These are phyloP conservation scores for Drosophila sordidula DNA, from an alignment of 2,888 invertebrate species.

Conservation along the genomic window DNA sequence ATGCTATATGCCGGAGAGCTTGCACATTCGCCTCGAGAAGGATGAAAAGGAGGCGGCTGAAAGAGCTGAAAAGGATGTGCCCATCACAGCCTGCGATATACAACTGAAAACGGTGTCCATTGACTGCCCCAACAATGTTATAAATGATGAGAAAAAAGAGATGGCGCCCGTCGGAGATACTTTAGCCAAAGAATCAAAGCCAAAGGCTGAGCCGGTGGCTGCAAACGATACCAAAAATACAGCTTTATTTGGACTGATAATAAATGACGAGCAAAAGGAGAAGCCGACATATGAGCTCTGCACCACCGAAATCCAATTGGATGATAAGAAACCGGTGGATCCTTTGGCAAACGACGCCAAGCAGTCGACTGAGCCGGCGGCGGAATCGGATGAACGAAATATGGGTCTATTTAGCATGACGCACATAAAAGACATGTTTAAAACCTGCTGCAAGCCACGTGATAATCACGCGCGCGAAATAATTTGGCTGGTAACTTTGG, in stretches of 20 bases:
- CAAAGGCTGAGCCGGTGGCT: background rate
- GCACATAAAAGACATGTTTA: conserved; percentile 82
- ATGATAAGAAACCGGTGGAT: conserved; percentile 5
- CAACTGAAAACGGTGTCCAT: conserved; percentile 19
- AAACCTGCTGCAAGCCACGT: conserved; percentile 81
- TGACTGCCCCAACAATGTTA: conserved; percentile 1
- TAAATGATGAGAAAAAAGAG: conserved; percentile 3
- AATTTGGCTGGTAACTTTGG: conserved; percentile 82
- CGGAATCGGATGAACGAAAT: conserved; percentile 2
- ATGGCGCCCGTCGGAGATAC: background rate
- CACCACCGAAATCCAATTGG: background rate
- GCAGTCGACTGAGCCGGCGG: background rate
- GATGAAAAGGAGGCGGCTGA: conserved; percentile 24
- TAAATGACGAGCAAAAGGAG: background rate
- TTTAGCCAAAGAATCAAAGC: background rate
- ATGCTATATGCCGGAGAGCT: conserved; percentile 81
- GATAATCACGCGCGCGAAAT: conserved; percentile 79
- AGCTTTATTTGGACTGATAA: conserved; percentile 11
- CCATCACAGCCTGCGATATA: conserved; percentile 18
- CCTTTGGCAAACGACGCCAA: background rate
- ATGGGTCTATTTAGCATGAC: conserved; percentile 64
- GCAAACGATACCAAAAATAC: background rate
- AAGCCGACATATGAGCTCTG: background rate
- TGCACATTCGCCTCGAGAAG: conserved; percentile 53
- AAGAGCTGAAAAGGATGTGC: conserved; percentile 18